Percentiles rank a stretch among this genome's conserved stretches.
Conservation (phyloP, 2,113 vertebrate species). For the Hiodon alosoides region DNA sequence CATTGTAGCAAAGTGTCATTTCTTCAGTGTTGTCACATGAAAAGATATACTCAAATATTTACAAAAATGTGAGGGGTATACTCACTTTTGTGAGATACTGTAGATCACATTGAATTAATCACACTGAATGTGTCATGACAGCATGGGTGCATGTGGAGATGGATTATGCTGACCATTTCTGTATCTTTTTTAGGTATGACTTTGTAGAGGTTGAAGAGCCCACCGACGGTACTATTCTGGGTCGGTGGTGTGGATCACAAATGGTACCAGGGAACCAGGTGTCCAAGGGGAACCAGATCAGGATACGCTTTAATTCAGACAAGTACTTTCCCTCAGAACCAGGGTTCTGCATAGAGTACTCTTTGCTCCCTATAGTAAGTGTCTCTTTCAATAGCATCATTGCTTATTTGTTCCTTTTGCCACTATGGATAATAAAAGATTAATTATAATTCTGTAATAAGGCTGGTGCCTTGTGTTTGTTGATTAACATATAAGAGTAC, state of each 20-base stretch:
- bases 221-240: slow-evolving; percentile 75
- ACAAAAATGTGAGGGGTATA: too few relatives aligned
- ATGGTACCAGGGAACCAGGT: slow-evolving; percentile 68
- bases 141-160: too few relatives aligned
- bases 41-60: too few relatives aligned
- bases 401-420: not conserved
- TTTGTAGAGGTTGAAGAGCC: slow-evolving; percentile 94
- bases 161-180: slow-evolving; percentile 27
- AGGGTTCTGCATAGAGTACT: slow-evolving; percentile 90
- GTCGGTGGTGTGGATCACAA: slow-evolving; percentile 92
- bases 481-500: too few relatives aligned
- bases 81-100: too few relatives aligned
- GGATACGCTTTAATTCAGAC: slow-evolving; percentile 88
- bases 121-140: too few relatives aligned
- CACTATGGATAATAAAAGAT: not conserved
- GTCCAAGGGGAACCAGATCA: slow-evolving; percentile 87
- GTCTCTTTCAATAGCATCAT: slow-evolving; percentile 6
- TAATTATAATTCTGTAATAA: not conserved
- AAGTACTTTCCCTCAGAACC: slow-evolving; percentile 94
- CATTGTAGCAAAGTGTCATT: too few relatives aligned
- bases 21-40: too few relatives aligned
- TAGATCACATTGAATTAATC: too few relatives aligned
- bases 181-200: slow-evolving; percentile 76
- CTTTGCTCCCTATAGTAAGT: slow-evolving; percentile 75
- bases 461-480: too few relatives aligned